Base-by-base conservation (phyloP, 1,140 invertebrate genomes). In the Thrips palmi region DNA sequence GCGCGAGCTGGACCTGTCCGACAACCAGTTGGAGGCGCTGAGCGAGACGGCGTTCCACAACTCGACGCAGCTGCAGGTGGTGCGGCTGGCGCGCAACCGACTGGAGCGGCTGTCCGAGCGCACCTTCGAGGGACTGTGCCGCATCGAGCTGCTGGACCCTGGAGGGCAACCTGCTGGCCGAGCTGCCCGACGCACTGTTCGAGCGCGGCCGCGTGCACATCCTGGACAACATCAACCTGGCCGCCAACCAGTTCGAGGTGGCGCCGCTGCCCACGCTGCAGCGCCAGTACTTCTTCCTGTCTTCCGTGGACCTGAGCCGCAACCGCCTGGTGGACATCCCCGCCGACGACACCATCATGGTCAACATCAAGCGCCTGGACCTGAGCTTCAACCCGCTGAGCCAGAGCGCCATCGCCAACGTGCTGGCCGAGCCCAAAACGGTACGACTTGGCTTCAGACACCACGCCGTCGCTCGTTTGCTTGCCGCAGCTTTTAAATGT, bases 31-130 rank as follows among this genome's bases (percentile, higher is more conserved):
- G 43, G 79, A 83, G 48, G 67, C 69, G 37, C 68, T 92, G 8
- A 77, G 75, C 44, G 82, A 86, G 59, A 74, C 81, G 59, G 77
- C 83, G 1, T 91, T 91, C 53, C 76, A 86, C 46, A 91, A 91
- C 52, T 91, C 85, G 0, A 76, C 82, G 0, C 84, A 87, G 57
- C 62, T 91, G 37, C 85, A 89, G 52, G 50, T 70, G 10, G 51
- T 92, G 19, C 75, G 88, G 56, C 57, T 92, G 25, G 71, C 75
- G 1, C 45, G 56, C 18, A 92, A 92, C 53, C 67, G 67, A 39
- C 57, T 92, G 11, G 75, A 82, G 46, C 59, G 70, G 19, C 54
- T 92, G 5, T 74, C 72, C 2, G 80, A 84, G 37, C 64, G 81
- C 45, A 72, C 77, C 2, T 84, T 92, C 57, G 76, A 86, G 54